Evolutionary conservation across 1,140 invertebrate species (phyloP).

Genomic region (Bombus consobrinus): DNA sequence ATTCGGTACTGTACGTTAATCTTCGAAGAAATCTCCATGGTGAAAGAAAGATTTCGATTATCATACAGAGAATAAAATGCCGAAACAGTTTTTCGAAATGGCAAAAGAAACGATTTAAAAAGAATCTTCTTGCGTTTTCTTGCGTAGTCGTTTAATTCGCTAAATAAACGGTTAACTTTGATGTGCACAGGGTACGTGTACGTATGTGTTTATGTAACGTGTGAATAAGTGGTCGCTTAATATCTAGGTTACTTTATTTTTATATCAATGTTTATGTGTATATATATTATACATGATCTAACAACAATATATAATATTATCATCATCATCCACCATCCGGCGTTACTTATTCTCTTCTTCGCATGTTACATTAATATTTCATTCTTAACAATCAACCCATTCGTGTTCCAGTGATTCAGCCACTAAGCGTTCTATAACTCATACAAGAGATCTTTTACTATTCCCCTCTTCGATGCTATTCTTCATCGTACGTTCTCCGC

Average conservation of each 20-base stretch:
- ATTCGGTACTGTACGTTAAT: too few relatives aligned
- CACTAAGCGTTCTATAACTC: constrained; percentile 67
- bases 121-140: too few relatives aligned
- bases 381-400: constrained; percentile 79
- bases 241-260: constrained; percentile 72
- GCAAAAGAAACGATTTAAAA: neutral
- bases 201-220: constrained; percentile 56
- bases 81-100: neutral
- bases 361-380: constrained; percentile 76
- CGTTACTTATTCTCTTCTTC: constrained; percentile 60
- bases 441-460: constrained; percentile 60
- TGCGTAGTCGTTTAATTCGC: neutral
- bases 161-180: constrained; percentile 24
- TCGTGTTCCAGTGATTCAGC: constrained; percentile 69
- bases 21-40: too few relatives aligned
- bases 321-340: constrained; percentile 65
- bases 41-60: neutral
- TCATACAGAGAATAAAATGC: neutral
- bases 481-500: constrained; percentile 39
- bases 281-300: constrained; percentile 78
- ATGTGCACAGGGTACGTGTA: constrained; percentile 33
- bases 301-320: constrained; percentile 82
- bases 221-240: constrained; percentile 69
- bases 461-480: constrained; percentile 29
- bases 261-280: constrained; percentile 75